Percentiles rank a stretch among this genome's conserved stretches.
phyloP scores from a whole-genome alignment of 2,888 invertebrate species.

The Sipunculus nudus region DNA sequence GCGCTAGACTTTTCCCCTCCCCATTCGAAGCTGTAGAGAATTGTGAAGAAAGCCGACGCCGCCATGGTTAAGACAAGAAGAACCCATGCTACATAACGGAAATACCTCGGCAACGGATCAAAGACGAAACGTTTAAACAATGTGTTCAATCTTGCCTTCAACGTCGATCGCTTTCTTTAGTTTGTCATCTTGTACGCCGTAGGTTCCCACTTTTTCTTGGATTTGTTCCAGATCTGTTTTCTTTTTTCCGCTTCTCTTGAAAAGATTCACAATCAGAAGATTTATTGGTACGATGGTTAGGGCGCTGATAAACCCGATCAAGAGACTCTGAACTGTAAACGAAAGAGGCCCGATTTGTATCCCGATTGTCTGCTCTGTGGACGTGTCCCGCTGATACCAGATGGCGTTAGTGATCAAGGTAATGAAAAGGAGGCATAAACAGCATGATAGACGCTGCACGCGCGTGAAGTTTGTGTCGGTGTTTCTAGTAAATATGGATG shows the following conservation, averaged over 20 bases:
- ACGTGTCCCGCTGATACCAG: no score
- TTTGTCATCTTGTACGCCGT: no score
- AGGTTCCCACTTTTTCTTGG: no score
- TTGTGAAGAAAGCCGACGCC: constrained; percentile 46
- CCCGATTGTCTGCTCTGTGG: no score
- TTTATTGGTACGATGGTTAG: constrained; percentile 42
- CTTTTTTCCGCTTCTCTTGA: no score
- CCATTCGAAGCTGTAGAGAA: constrained; percentile 54
- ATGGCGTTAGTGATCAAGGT: constrained; percentile 51
- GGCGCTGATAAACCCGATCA: constrained; percentile 42
- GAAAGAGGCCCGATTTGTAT: constrained; percentile 45
- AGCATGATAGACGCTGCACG: constrained; percentile 49
- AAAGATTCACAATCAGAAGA: constrained; percentile 42
- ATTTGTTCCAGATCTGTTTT: no score
- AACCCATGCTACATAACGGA: constrained; percentile 44
- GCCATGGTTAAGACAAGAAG: constrained; percentile 40
- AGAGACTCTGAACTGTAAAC: constrained; percentile 42
- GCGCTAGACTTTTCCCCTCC: constrained; percentile 47
- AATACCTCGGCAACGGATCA: no score
- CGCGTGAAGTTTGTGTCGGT: constrained; percentile 66
- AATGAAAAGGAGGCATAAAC: constrained; percentile 45
- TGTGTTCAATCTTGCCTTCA: no score
- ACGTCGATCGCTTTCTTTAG: no score
- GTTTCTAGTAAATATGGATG: constrained; percentile 63
- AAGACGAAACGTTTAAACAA: no score